Evolutionary conservation across 1,140 invertebrate genomes (phyloP).

Genomic region (Prorops nasuta): DNA sequence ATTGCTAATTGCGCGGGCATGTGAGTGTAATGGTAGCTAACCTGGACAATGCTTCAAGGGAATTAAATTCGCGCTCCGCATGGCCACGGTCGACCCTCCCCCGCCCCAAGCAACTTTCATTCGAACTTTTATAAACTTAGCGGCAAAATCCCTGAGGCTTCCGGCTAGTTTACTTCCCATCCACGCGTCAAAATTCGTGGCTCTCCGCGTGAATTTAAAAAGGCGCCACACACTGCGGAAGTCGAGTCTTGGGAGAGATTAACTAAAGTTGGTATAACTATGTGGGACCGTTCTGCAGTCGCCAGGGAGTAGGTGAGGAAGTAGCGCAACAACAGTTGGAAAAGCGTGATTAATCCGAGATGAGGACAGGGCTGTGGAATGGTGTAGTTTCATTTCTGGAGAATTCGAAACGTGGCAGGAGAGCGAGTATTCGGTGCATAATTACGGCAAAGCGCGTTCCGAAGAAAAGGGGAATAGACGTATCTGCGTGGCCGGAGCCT

Average conservation of each 20-base stretch:
- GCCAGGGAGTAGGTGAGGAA: too few relatives aligned
- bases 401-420: slow-evolving; percentile 5
- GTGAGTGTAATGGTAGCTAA: slow-evolving; percentile 49
- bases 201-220: too few relatives aligned
- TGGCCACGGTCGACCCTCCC: slow-evolving; percentile 1
- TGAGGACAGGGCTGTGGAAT: slow-evolving; percentile 3
- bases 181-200: too few relatives aligned
- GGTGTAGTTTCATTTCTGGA: slow-evolving; percentile 9
- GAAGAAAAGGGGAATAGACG: slow-evolving; percentile 19
- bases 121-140: too few relatives aligned
- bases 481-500: slow-evolving; percentile 16
- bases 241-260: too few relatives aligned
- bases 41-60: slow-evolving; percentile 46
- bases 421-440: slow-evolving; percentile 18
- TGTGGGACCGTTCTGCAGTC: too few relatives aligned
- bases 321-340: too few relatives aligned
- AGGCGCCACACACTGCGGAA: too few relatives aligned
- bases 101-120: slow-evolving; percentile 19
- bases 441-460: slow-evolving; percentile 17
- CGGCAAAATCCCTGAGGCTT: too few relatives aligned
- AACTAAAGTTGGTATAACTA: too few relatives aligned
- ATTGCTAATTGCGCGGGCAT: slow-evolving; percentile 54
- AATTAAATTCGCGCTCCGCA: slow-evolving; percentile 29
- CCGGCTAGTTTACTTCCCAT: too few relatives aligned
- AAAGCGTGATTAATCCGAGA: slow-evolving; percentile 4